Percentiles rank a stretch among this genome's conserved stretches.
Conservation (phyloP, 2,113 vertebrate genomes). For the Leucosticte australis region DNA sequence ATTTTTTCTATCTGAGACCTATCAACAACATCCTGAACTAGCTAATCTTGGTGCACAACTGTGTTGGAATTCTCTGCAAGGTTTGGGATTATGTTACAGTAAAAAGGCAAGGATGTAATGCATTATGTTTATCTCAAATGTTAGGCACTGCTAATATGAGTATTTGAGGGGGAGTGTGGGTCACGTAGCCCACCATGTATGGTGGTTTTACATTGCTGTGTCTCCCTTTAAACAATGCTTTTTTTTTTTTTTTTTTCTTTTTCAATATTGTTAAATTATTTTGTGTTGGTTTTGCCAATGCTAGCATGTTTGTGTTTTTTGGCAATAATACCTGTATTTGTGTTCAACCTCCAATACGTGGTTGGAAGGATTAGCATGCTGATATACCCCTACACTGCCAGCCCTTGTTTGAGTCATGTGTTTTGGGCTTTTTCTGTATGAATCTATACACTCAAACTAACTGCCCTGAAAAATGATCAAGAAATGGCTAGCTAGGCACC, state of each 20-base stretch:
- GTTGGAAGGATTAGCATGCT: background rate
- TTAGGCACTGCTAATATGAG: slow-evolving; percentile 57
- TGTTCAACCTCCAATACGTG: background rate
- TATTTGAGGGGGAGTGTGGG: slow-evolving; percentile 26
- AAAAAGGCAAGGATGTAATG: slow-evolving; percentile 56
- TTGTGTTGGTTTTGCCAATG: slow-evolving; percentile 36
- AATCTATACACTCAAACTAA: background rate
- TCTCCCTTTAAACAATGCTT: slow-evolving; percentile 33
- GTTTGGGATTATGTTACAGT: slow-evolving; percentile 37
- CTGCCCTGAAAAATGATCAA: slow-evolving; percentile 13
- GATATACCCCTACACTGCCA: background rate
- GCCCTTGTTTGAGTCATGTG: background rate
- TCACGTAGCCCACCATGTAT: background rate
- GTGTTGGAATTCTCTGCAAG: slow-evolving; percentile 25
- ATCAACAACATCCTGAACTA: slow-evolving; percentile 36
- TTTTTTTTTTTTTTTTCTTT: background rate
- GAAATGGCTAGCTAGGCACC: slow-evolving; percentile 42
- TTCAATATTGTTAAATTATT: slow-evolving; percentile 68
- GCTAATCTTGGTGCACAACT: slow-evolving; percentile 32
- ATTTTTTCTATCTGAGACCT: slow-evolving; percentile 38
- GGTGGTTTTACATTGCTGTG: slow-evolving; percentile 26
- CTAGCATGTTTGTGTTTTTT: slow-evolving; percentile 44
- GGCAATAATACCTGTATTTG: background rate
- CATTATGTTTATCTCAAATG: slow-evolving; percentile 44
- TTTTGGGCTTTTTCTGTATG: background rate